Percentiles rank a stretch among this genome's conserved stretches.
phyloP scores from a whole-genome alignment of 2,113 vertebrate species.

The Danionella cerebrum region DNA sequence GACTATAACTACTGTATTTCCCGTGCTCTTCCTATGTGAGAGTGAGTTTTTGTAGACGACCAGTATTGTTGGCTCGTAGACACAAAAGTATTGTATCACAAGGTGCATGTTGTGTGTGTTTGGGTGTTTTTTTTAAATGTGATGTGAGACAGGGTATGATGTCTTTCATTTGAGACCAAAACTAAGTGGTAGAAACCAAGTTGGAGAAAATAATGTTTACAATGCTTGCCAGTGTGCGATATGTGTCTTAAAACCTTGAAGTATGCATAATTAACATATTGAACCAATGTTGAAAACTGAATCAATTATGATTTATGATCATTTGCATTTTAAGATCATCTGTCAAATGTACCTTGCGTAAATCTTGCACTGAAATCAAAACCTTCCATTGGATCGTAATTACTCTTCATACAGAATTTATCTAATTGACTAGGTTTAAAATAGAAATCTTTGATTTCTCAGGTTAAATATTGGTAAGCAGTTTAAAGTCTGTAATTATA shows the following conservation, averaged over 20 bases:
- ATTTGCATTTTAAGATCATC: too few relatives aligned
- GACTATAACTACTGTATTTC: constrained; percentile 34
- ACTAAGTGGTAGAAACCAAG: background rate
- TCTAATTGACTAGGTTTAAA: too few relatives aligned
- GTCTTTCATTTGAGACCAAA: constrained; percentile 10
- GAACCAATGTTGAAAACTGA: background rate
- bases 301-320: background rate
- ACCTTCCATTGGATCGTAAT: too few relatives aligned
- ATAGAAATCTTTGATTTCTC: background rate
- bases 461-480: background rate
- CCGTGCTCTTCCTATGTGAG: constrained; percentile 22
- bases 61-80: constrained; percentile 21
- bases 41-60: constrained; percentile 12
- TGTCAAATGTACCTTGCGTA: too few relatives aligned
- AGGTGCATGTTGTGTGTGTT: constrained; percentile 34
- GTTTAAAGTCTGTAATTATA: background rate
- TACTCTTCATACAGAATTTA: too few relatives aligned
- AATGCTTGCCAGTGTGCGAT: background rate
- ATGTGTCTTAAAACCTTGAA: background rate
- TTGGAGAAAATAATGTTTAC: constrained; percentile 23
- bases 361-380: too few relatives aligned
- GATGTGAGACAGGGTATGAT: background rate
- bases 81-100: constrained; percentile 22
- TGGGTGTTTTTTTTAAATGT: background rate
- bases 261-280: constrained; percentile 28